A percentile compares a stretch with the other conserved stretches of the same genome.
These are phyloP conservation scores for Dasyprocta punctata DNA, from an alignment of 2,113 vertebrate genomes.

Conservation along the genomic window DNA sequence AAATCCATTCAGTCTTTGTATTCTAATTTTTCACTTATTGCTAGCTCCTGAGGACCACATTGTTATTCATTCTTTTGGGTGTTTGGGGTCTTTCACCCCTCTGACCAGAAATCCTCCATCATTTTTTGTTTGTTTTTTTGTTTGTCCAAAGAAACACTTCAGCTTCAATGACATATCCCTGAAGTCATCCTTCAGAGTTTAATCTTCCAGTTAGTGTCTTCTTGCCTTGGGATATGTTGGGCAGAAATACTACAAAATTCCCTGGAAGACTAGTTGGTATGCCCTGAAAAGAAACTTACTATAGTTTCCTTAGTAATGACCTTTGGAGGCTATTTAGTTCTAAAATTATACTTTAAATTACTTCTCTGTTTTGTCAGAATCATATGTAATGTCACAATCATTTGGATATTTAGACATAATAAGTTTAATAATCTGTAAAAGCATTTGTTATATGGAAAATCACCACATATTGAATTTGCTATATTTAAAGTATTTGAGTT, in stretches of 20 bases:
- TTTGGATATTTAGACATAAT: constrained; percentile 48
- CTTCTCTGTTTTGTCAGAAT: constrained; percentile 29
- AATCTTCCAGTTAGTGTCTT: background rate
- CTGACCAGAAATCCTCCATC: background rate
- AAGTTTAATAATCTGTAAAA: constrained; percentile 56
- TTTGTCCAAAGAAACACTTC: background rate
- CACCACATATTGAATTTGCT: constrained; percentile 28
- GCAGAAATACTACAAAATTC: background rate
- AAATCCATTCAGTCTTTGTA: background rate
- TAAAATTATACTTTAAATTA: constrained; percentile 52
- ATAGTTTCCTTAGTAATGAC: constrained; percentile 5
- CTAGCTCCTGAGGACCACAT: background rate
- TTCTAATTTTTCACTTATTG: background rate
- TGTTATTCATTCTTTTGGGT: background rate
- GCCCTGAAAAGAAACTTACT: background rate
- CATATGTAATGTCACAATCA: constrained; percentile 18
- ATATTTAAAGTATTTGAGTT: constrained; percentile 51
- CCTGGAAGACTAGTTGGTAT: background rate
- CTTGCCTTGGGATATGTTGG: background rate
- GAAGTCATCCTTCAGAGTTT: background rate
- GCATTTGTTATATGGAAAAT: constrained; percentile 49
- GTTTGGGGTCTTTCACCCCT: background rate
- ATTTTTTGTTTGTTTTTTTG: background rate
- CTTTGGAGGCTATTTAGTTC: constrained; percentile 8
- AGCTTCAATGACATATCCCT: background rate